Evolutionary conservation across 2,888 invertebrate genomes (phyloP), one percentile per base, ranked within the genome.

Genomic region (Acrobasis suavella): DNA sequence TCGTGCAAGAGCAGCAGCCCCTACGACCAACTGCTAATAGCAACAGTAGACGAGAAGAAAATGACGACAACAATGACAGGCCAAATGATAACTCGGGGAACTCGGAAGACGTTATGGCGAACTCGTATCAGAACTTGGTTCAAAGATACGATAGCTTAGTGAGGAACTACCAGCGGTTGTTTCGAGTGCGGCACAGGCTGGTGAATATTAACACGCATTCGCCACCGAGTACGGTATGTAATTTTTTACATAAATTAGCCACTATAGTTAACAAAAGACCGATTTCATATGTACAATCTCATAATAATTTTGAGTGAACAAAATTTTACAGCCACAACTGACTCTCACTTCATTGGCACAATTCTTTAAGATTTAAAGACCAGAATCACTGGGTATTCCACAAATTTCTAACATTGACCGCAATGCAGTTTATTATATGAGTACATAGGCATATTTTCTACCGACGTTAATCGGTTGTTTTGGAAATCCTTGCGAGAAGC

Each of bases 141-240:
- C 92, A 92, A 69, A 82, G 93, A 78, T 93, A 93, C 69, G 92
- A 93, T 72, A 92, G 86, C 69, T 79, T 92, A 64, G 92, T 92
- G 65, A 85, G 93, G 70, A 92, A 92, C 70, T 93, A 92, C 74
- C 91, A 92, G 74, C 80, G 92, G 61, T 72, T 92, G 65, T 92
- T 92, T 72, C 87, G 92, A 89, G 90, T 92, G 62, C 84, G 92
- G 65, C 87, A 91, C 71, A 81, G 90, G 65, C 80, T 89, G 14
- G 62, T 62, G 14, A 62, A 62, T 38, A 86, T 84, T 22, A 86
- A 80, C 66, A 86, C 87, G 17, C 88, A 88, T 50, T 85, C 88
- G 17, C 83, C 87, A 46, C 87, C 91, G 15, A 87, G 77, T 71
- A 91, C 89, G 82, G 91, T 92, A 86, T 68, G 37, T 67, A 63